A percentile compares a stretch with the other conserved stretches of the same genome.
Conservation (phyloP, 2,113 vertebrate genomes). For the Nanorana parkeri region DNA sequence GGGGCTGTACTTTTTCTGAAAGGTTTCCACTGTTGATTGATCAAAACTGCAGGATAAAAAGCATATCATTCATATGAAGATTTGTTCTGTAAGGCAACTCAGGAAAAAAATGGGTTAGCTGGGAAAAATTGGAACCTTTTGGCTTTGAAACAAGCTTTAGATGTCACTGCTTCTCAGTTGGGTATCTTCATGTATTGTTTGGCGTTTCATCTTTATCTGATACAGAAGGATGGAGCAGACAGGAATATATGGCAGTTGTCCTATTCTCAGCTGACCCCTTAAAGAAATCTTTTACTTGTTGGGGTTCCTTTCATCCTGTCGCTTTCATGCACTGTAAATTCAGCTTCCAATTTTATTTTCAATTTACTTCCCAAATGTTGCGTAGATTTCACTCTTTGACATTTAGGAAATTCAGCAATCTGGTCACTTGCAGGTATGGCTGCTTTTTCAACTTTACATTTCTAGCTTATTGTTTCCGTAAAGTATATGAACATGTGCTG, state of each 20-base stretch:
- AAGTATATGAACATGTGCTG: no score
- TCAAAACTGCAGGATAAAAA: constrained; percentile 43
- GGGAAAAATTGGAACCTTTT: constrained; percentile 2
- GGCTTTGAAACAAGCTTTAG: constrained; percentile 43
- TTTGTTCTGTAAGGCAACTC: constrained; percentile 33
- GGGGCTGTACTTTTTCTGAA: constrained; percentile 7
- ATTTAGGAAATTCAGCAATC: background rate
- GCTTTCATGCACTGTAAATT: constrained; percentile 38
- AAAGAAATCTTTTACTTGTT: constrained; percentile 23
- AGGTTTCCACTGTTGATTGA: constrained; percentile 34
- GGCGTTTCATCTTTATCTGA: constrained; percentile 47
- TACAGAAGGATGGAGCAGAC: constrained; percentile 36
- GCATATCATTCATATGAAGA: constrained; percentile 29
- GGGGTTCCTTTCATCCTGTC: constrained; percentile 31
- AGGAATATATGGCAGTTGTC: constrained; percentile 32
- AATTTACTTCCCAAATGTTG: background rate
- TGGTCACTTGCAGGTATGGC: no score
- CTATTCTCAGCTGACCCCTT: constrained; percentile 38
- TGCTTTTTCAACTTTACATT: no score
- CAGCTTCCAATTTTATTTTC: constrained; percentile 4
- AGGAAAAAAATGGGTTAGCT: constrained; percentile 22
- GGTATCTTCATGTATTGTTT: constrained; percentile 43
- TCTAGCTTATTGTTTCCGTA: no score
- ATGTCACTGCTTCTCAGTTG: constrained; percentile 51
- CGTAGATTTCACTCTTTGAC: background rate